Evolutionary conservation across 2,888 invertebrate species (phyloP), one percentile per base, ranked within the genome.

Genomic region (Calliphora vomitoria): DNA sequence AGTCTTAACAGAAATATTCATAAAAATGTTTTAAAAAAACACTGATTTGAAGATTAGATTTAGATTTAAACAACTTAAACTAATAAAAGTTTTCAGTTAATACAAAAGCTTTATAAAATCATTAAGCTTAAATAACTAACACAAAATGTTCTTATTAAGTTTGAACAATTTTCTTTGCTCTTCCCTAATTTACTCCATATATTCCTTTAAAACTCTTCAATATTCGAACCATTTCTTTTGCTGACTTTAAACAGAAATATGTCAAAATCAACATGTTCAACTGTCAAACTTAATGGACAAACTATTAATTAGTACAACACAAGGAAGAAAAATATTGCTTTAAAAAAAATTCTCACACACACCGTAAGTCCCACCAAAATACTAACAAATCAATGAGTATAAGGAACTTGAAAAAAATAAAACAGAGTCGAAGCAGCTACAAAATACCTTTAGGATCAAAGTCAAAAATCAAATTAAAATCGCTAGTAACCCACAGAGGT

Each of bases 291-390:
- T 89, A 90, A 91, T 91, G 90, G 91, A 90, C 91, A 92, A 92
- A 92, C 93, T 92, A 92, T 91, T 93, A 92, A 93, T 93, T 93
- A 92, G 91, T 90, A 91, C 91, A 92, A 92, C 89, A 89, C 87
- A 89, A 8, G n/a, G 2, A 69, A 47, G 25, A 60, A 69, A 38
- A 50, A 55, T 25, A 25, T 6, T 44, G 3, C 53, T 8, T 58
- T 10, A 35, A 82, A 66, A 60, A 6, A 47, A 44, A 82, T 38
- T 50, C 79, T 87, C 90, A 90, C 88, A 89, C 89, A 91, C 25
- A 25, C 25, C 25, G 25, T 25, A 25, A 88, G 88, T 88, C 90
- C 91, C 87, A 62, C 50, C 38, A 62, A 35, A n/a, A 62, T n/a
- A 35, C 89, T 89, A 90, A 90, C 89, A 92, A 90, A 92, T 92